These are phyloP conservation scores for Megalops cyprinoides DNA, from an alignment of 2,797 vertebrate genomes.

Conservation along the genomic window DNA sequence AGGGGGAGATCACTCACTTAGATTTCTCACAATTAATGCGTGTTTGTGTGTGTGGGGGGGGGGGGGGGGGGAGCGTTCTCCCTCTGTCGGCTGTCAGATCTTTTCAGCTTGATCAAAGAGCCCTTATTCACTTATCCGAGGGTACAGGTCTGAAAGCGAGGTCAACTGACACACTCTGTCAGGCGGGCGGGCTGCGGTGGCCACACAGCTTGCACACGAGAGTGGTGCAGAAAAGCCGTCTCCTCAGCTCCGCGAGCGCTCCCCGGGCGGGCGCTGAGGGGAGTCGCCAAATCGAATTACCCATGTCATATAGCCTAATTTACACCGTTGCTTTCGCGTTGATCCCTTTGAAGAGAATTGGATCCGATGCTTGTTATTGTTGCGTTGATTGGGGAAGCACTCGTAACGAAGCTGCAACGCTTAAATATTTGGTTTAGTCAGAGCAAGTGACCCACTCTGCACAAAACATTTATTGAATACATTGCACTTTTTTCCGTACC, in stretches of 20 bases:
- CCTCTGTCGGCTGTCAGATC: background rate
- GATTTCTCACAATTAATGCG: background rate
- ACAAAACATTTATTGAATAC: constrained; percentile 2
- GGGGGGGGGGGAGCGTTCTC: background rate
- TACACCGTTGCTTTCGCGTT: constrained; percentile 5
- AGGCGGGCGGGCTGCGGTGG: background rate
- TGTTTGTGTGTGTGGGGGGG: too few species aligned
- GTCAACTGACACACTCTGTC: constrained; percentile 12
- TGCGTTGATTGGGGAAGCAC: background rate
- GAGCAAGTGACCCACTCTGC: background rate
- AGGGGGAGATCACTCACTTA: background rate
- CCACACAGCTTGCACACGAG: background rate
- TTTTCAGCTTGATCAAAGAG: constrained; percentile 17
- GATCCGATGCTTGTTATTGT: background rate
- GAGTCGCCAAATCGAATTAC: constrained; percentile 7
- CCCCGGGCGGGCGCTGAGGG: constrained; percentile 5
- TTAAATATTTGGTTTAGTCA: constrained; percentile 3
- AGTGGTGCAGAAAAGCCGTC: background rate
- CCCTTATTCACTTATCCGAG: constrained; percentile 7
- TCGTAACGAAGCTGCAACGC: background rate
- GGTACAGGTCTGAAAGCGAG: background rate
- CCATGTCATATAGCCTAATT: background rate
- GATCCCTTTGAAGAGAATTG: background rate
- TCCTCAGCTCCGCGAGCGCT: background rate
- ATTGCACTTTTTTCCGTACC: background rate